Evolutionary conservation across 64 coral and sea anemone species (phyloP).

Genomic region (Stichodactyla mertensii): DNA sequence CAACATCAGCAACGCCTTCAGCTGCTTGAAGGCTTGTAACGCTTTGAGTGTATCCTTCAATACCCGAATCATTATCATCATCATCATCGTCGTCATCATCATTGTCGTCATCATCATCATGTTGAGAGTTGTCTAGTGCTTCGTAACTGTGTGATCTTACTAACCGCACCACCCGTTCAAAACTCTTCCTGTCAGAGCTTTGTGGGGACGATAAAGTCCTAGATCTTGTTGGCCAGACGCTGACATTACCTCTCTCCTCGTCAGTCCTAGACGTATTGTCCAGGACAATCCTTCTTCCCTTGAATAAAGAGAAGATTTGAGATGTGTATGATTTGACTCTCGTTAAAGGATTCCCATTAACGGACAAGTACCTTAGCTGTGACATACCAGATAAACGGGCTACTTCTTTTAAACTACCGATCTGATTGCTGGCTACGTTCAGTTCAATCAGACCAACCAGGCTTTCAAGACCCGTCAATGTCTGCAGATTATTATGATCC

Average conservation of each 20-base stretch:
- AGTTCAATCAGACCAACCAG: constrained; percentile 86
- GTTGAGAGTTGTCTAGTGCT: not conserved
- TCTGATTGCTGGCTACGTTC: constrained; percentile 49
- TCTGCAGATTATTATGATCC: constrained; percentile 73
- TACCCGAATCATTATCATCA: constrained; percentile 58
- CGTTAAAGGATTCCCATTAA: constrained; percentile 57
- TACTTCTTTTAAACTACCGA: constrained; percentile 42
- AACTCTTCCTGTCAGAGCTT: not conserved
- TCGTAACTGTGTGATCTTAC: not conserved
- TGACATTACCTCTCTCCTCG: constrained; percentile 50
- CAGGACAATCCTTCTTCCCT: constrained; percentile 68
- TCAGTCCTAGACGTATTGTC: constrained; percentile 60
- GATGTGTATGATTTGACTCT: constrained; percentile 56
- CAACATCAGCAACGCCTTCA: not conserved
- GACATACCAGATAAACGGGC: constrained; percentile 55
- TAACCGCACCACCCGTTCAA: not conserved
- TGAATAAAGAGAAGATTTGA: constrained; percentile 46
- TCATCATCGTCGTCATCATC: constrained; percentile 36
- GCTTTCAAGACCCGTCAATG: constrained; percentile 55
- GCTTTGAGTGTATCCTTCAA: constrained; percentile 20
- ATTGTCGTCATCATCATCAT: not conserved
- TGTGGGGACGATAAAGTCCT: constrained; percentile 42
- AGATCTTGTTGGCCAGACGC: constrained; percentile 27
- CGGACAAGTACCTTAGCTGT: constrained; percentile 62
- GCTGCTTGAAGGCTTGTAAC: constrained; percentile 9